Evolutionary conservation across 2,113 vertebrate genomes (phyloP), one percentile per base, ranked within the genome.

Genomic region (Phasianus colchicus): DNA sequence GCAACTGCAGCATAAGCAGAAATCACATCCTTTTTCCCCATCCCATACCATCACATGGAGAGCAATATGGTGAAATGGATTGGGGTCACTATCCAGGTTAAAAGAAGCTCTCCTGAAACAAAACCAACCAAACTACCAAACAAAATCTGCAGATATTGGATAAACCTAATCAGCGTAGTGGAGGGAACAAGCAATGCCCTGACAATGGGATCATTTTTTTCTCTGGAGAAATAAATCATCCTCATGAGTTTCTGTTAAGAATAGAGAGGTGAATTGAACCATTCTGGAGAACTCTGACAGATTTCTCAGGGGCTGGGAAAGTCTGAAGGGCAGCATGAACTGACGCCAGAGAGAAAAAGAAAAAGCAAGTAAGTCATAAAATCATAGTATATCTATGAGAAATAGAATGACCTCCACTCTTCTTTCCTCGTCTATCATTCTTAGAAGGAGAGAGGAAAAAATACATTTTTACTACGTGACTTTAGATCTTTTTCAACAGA

Each of bases 41-140:
- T 3, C 13, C 18, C 11, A 61, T 1, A 0, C 19, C 54, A 45
- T 54, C 1, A 1, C 64, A 91, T 61, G 54, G 0, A 5, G 34
- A 90, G 34, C 34, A 60, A 8, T 20, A 15, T 3, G 32, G 27
- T 63, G 14, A 86, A 79, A 34, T 27, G 54, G 47, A 29, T 21
- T 66, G 10, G 30, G 42, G 38, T 38, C 29, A 47, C 19, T 43
- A 29, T n/a, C 29, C 42, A 18, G 13, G 18, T 64, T 79, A 70
- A 60, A 70, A 91, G 63, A 87, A 85, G 69, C 9, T 25, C 42
- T 86, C 32, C 9, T 52, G 63, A 52, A 77, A 74, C 21, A 54
- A 71, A 4, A 34, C 14, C 27, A 45, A n/a, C 6, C 30, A 50
- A 69, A 7, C 52, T 69, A 83, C 5, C 58, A 92, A 86, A 30